A percentile compares a stretch with the other conserved stretches of the same genome.
Conservation (phyloP, 2,888 invertebrate species). For the Scaptomyza flava region DNA sequence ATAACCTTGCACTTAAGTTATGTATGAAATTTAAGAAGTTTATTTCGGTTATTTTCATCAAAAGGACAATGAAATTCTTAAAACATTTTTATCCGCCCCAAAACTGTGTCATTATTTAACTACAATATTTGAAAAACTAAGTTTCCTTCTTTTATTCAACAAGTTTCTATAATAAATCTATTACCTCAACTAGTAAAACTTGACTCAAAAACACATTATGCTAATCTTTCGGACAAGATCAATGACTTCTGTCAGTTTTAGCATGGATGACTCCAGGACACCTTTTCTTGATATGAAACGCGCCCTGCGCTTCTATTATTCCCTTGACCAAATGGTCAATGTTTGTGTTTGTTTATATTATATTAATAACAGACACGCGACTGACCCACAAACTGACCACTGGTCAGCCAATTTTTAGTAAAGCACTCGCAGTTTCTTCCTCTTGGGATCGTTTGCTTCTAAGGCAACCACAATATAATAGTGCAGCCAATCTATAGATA, state of each 20-base stretch:
- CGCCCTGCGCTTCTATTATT: constrained; percentile 22
- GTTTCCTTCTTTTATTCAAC: neutral
- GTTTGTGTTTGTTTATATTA: constrained; percentile 54
- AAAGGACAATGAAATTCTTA: neutral
- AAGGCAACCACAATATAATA: constrained; percentile 36
- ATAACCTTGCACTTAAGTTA: neutral
- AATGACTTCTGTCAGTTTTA: constrained; percentile 44
- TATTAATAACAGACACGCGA: constrained; percentile 76
- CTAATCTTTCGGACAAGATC: constrained; percentile 24
- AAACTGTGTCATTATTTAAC: neutral
- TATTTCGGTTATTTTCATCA: neutral
- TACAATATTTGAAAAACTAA: neutral
- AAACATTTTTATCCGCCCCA: neutral
- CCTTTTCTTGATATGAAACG: constrained; percentile 35
- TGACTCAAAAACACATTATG: neutral
- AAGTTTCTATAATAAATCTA: neutral
- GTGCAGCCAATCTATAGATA: constrained; percentile 61
- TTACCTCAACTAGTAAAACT: neutral
- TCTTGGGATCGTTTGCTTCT: constrained; percentile 23
- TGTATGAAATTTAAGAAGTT: neutral
- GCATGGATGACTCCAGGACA: constrained; percentile 3
- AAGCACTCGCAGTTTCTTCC: constrained; percentile 7
- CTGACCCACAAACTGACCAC: constrained; percentile 70
- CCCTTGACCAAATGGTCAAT: constrained; percentile 58
- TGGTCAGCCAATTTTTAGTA: constrained; percentile 63